Conservation (phyloP, 2,888 invertebrate species). For the Liopterus haemorrhoidalis region DNA sequence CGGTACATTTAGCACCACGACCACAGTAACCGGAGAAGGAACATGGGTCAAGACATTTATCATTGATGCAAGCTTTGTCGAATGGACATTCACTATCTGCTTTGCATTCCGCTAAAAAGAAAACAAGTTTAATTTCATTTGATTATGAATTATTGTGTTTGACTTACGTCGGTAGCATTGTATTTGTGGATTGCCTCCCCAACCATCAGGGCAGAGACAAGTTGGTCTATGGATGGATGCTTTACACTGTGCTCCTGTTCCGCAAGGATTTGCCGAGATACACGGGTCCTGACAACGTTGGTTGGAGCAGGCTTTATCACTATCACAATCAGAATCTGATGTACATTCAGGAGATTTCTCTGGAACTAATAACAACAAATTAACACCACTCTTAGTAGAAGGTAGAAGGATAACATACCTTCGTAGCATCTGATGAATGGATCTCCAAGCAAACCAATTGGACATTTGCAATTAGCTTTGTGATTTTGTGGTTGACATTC, state of each 20-base stretch:
- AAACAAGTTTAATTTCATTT: no score
- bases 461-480: slow-evolving; percentile 71
- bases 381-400: not conserved
- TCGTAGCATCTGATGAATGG: slow-evolving; percentile 71
- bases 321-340: slow-evolving; percentile 68
- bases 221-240: slow-evolving; percentile 72
- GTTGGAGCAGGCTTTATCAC: slow-evolving; percentile 73
- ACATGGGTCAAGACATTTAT: slow-evolving; percentile 78
- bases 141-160: slow-evolving; percentile 6
- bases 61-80: slow-evolving; percentile 72
- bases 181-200: slow-evolving; percentile 81
- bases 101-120: slow-evolving; percentile 77
- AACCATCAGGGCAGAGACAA: slow-evolving; percentile 78
- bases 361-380: slow-evolving; percentile 39
- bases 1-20: slow-evolving; percentile 69
- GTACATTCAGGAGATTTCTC: slow-evolving; percentile 61
- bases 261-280: slow-evolving; percentile 69
- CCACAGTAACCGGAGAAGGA: slow-evolving; percentile 63
- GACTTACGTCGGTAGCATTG: slow-evolving; percentile 80
- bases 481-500: slow-evolving; percentile 72
- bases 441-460: slow-evolving; percentile 67
- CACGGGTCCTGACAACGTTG: slow-evolving; percentile 78
- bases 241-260: slow-evolving; percentile 71
- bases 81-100: slow-evolving; percentile 75
- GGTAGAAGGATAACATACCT: slow-evolving; percentile 37